Evolutionary conservation across 2,113 vertebrate genomes (phyloP).

Genomic region (Microcebus lehilahytsara): DNA sequence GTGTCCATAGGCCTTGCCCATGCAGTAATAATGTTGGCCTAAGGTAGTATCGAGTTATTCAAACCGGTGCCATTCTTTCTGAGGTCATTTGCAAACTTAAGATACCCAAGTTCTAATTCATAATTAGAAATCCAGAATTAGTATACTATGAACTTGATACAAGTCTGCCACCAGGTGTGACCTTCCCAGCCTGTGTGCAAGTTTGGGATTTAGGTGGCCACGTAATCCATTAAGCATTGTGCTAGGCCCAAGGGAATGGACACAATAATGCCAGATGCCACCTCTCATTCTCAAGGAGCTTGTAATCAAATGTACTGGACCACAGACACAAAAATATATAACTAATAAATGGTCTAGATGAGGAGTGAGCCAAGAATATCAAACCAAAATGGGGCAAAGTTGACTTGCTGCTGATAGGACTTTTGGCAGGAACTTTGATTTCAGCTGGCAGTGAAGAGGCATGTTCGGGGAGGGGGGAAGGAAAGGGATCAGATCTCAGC

Average conservation of each 20-base stretch:
- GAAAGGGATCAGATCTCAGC: neutral
- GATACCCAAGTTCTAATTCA: neutral
- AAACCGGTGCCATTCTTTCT: neutral
- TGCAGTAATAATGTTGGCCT: neutral
- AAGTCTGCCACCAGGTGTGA: neutral
- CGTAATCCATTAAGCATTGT: neutral
- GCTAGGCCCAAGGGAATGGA: neutral
- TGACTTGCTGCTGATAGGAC: neutral
- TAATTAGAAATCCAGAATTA: neutral
- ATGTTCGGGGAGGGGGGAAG: neutral
- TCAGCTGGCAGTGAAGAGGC: neutral
- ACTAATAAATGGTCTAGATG: neutral
- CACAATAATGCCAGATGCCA: too few species aligned
- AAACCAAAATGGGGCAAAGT: neutral
- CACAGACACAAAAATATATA: neutral
- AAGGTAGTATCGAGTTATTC: neutral
- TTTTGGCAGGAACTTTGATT: neutral
- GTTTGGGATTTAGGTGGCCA: neutral
- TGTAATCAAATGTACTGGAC: neutral
- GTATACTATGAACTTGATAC: neutral
- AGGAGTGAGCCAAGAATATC: neutral
- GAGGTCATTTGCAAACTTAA: neutral
- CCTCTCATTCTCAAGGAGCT: neutral
- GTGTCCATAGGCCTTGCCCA: neutral
- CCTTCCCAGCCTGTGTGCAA: neutral